Base-by-base conservation (phyloP, 37 sponge, comb jelly and placozoan genomes). In the Spongilla lacustris region DNA sequence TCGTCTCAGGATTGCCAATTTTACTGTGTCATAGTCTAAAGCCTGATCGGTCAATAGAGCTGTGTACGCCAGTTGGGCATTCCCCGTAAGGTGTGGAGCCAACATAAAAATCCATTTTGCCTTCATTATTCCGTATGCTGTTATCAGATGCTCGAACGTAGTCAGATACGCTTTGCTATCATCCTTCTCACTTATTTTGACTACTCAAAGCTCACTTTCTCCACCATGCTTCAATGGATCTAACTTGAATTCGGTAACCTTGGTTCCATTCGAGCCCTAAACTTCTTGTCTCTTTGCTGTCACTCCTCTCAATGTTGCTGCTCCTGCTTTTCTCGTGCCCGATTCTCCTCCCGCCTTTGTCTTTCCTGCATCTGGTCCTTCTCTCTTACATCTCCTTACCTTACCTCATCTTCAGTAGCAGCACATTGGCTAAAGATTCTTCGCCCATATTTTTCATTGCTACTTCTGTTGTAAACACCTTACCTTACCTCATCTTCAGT, bases 21-120 rank as follows among this genome's bases (percentile, higher is more conserved):
- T n/a, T n/a, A n/a, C n/a, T n/a, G n/a, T n/a, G n/a, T n/a, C n/a
- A n/a, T n/a, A n/a, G n/a, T n/a, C n/a, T n/a, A n/a, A n/a, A n/a
- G n/a, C n/a, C n/a, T n/a, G n/a, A n/a, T n/a, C n/a, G n/a, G n/a
- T n/a, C n/a, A n/a, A n/a, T n/a, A n/a, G n/a, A n/a, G n/a, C n/a
- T n/a, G n/a, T n/a, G n/a, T n/a, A n/a, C n/a, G 89, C 89, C 35
- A 35, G 71, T 49, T 68, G 77, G 22, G 89, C 89, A 49, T 68
- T 76, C 14, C 89, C 89, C 24, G 89, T 58, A 0, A 88, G 58
- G 48, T 75, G 88, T 22, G 77, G 78, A 12, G 84, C 84, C n/a
- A 83, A 34, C 27, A 27, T n/a, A 30, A 26, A 32, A 1, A 49
- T 66, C 89, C 83, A 89, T 17, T 46, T 38, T 6, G 69, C 74